Conservation (phyloP, 2,113 vertebrate genomes). For the Patagioenas fasciata region DNA sequence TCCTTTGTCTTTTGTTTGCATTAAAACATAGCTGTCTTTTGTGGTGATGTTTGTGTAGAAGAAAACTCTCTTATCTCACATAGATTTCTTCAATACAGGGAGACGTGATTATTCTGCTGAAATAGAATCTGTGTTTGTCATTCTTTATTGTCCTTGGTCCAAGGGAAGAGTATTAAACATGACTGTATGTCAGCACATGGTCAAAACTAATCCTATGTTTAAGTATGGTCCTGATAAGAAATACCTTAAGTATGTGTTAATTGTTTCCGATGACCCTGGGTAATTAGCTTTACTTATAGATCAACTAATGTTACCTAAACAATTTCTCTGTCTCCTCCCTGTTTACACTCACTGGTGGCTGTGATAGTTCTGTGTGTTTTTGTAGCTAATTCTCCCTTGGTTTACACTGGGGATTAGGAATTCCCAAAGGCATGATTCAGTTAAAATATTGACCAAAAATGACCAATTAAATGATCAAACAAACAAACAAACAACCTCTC, state of each 20-base stretch:
- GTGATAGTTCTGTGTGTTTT: neutral
- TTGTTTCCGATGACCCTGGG: neutral
- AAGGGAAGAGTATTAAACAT: neutral
- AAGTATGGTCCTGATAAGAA: neutral
- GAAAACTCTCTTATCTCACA: neutral
- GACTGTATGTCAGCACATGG: neutral
- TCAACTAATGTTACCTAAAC: neutral
- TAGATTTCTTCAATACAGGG: neutral
- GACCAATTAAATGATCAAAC: neutral
- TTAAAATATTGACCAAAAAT: neutral
- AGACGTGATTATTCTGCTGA: slow-evolving; percentile 24
- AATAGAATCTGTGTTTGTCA: slow-evolving; percentile 14
- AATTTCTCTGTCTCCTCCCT: neutral
- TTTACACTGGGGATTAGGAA: neutral
- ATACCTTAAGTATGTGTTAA: neutral
- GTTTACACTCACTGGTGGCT: neutral
- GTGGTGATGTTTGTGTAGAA: neutral
- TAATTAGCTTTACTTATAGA: neutral
- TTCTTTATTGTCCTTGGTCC: neutral
- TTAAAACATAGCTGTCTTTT: neutral
- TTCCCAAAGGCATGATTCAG: neutral
- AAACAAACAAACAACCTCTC: neutral
- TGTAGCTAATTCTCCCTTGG: neutral
- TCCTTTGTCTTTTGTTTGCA: neutral
- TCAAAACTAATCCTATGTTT: neutral